phyloP scores from a whole-genome alignment of 2,797 vertebrate species.

The Fundulus diaphanus region DNA sequence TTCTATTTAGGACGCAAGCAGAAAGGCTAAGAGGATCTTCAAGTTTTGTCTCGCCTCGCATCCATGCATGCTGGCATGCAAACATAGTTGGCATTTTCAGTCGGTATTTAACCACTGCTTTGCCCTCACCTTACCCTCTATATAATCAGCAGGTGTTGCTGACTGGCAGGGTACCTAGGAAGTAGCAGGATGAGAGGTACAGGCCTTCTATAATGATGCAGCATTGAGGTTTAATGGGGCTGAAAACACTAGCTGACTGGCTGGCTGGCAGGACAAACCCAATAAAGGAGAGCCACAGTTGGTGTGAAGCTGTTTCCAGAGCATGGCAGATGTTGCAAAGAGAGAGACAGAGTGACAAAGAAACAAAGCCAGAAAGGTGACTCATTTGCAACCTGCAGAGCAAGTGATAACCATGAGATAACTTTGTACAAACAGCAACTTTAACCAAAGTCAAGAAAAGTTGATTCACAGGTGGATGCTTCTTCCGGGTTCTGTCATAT shows the following conservation, averaged over 20 bases:
- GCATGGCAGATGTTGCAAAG: slow-evolving; percentile 71
- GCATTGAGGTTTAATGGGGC: slow-evolving; percentile 74
- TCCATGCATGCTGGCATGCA: slow-evolving; percentile 22
- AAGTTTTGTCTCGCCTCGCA: slow-evolving; percentile 18
- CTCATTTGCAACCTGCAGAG: slow-evolving; percentile 69
- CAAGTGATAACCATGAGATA: slow-evolving; percentile 62
- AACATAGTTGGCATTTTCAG: slow-evolving; percentile 34
- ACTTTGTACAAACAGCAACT: slow-evolving; percentile 66
- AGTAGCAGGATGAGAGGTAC: slow-evolving; percentile 51
- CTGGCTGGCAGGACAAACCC: slow-evolving; percentile 60
- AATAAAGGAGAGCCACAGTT: slow-evolving; percentile 69
- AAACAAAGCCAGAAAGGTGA: slow-evolving; percentile 36
- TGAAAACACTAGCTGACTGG: slow-evolving; percentile 74
- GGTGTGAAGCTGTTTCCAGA: slow-evolving; percentile 71
- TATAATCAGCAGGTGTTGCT: slow-evolving; percentile 57
- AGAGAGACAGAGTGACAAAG: slow-evolving; percentile 36
- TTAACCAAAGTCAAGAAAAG: slow-evolving; percentile 73
- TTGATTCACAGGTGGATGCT: slow-evolving; percentile 54
- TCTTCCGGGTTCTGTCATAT: not conserved
- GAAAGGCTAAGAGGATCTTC: slow-evolving; percentile 43
- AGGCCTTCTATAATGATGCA: slow-evolving; percentile 64
- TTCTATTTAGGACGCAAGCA: slow-evolving; percentile 46
- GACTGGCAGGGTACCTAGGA: slow-evolving; percentile 59
- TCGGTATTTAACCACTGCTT: slow-evolving; percentile 53
- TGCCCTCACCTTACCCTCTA: slow-evolving; percentile 63